Base-by-base conservation (phyloP, 2,888 invertebrate species). In the Parthenolecanium corni region DNA sequence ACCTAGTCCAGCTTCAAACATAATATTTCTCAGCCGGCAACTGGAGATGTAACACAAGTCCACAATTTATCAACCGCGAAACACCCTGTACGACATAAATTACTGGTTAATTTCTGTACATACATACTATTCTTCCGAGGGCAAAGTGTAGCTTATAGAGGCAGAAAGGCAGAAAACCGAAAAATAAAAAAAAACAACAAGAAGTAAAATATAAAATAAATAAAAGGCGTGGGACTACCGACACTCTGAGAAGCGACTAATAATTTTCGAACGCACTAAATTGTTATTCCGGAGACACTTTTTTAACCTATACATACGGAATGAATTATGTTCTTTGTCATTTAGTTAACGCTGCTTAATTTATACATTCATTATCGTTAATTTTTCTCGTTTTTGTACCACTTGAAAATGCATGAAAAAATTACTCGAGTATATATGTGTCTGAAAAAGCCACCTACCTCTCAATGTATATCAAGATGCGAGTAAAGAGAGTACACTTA, bases 241-340 rank as follows among this genome's bases (percentile, higher is more conserved):
- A 49, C 61, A 61, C 40, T 40, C 47, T n/a, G n/a, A 61, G 61
- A 61, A 61, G 61, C 61, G 31, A 61, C 61, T 61, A 61, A 61
- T 61, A 61, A 61, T 61, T n/a, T n/a, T 49, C 61, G 36, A 61
- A 31, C 31, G 31, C 49, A 51, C 61, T 61, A 61, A 61, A 61
- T 61, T 61, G 49, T 61, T 61, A 61, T 61, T 51, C 61, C 24
- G 38, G 21, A 61, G 61, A 61, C 49, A 61, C 51, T 31, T 51
- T 61, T 36, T 38, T 31, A 31, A 31, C 31, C 9, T 31, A 31
- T 31, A n/a, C n/a, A 31, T 31, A 31, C 51, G 11, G 49, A 61
- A 61, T 61, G 61, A 61, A 61, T 51, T 61, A 61, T 61, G 40
- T 18, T 61, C 61, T 61, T 61, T 61, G 61, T 61, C 61, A 61